These are phyloP conservation scores for Lordiphosa andalusiaca DNA, from an alignment of 2,888 invertebrate species.

Conservation along the genomic window DNA sequence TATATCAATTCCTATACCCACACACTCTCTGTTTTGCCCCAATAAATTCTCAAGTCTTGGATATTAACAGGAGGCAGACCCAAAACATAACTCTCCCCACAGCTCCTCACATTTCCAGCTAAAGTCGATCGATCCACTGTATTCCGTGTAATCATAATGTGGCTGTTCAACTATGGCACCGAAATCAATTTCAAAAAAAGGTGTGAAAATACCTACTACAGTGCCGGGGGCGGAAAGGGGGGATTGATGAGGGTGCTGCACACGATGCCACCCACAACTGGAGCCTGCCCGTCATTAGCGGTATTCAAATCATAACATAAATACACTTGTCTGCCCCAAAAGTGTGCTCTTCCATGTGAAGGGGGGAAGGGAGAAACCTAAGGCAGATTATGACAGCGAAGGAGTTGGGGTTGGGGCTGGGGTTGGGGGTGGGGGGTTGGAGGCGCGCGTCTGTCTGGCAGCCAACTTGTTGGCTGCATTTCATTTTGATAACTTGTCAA, in stretches of 20 bases:
- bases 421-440: too few species aligned
- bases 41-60: conserved; percentile 49
- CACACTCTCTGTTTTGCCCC: conserved; percentile 19
- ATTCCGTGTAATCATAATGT: conserved; percentile 14
- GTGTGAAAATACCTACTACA: conserved; percentile 71
- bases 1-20: conserved; percentile 19
- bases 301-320: conserved; percentile 78
- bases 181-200: conserved; percentile 57
- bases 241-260: conserved; percentile 43
- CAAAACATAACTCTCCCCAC: conserved; percentile 21
- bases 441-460: conserved; percentile 15
- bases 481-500: conserved; percentile 76
- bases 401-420: neutral
- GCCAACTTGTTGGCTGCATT: conserved; percentile 65
- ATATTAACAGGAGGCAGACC: conserved; percentile 33
- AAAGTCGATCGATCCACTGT: conserved; percentile 2
- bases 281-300: conserved; percentile 67
- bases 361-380: neutral
- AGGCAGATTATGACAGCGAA: conserved; percentile 58
- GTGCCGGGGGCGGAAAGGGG: neutral
- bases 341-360: conserved; percentile 11
- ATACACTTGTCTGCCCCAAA: conserved; percentile 74
- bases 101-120: conserved; percentile 9
- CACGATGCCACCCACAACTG: conserved; percentile 29
- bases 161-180: conserved; percentile 30